Evolutionary conservation across 2,797 vertebrate species (phyloP).

Genomic region (Lepilemur ruficaudatus): DNA sequence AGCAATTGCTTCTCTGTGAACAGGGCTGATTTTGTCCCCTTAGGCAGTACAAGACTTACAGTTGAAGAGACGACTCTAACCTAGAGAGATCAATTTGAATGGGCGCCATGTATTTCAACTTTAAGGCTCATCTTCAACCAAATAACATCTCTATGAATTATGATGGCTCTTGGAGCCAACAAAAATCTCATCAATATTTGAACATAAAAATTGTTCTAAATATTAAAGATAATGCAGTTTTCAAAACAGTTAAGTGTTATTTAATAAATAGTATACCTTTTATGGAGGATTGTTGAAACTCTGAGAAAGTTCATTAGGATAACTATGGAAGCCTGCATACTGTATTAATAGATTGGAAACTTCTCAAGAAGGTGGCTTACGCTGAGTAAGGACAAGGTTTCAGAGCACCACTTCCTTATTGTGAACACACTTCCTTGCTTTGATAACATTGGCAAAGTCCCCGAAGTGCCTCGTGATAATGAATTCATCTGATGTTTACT

Average conservation of each 20-base stretch:
- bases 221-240: background rate
- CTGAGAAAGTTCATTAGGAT: background rate
- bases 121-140: conserved; percentile 1
- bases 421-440: conserved; percentile 65
- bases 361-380: background rate
- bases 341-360: background rate
- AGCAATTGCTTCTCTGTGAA: conserved; percentile 65
- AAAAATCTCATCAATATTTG: background rate
- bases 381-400: background rate
- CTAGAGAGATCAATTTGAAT: background rate
- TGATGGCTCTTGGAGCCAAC: background rate
- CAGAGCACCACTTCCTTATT: background rate
- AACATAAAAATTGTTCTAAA: conserved; percentile 1
- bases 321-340: background rate
- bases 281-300: background rate
- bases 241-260: background rate
- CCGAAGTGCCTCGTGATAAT: conserved; percentile 66
- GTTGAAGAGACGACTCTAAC: background rate
- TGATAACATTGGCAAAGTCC: conserved; percentile 62
- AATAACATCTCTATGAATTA: background rate
- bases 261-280: background rate
- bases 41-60: background rate
- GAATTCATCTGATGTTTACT: conserved; percentile 79
- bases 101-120: background rate
- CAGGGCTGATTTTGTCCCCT: conserved; percentile 58